Conservation (phyloP, 2,888 invertebrate species). For the Dromius quadrimaculatus region DNA sequence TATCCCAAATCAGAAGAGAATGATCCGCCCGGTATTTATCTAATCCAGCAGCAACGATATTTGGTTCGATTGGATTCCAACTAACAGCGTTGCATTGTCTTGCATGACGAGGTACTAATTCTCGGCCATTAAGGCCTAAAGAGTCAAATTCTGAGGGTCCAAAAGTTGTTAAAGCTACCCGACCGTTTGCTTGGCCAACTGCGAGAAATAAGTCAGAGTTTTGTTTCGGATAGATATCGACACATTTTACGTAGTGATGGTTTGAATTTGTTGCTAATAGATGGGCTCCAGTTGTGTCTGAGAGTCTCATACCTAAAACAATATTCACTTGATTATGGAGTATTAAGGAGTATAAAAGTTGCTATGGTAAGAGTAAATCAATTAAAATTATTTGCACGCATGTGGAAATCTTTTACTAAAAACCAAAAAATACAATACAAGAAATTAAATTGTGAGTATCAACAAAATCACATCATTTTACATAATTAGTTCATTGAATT, state of each 20-base stretch:
- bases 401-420: no score
- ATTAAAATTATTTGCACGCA: no score
- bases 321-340: background rate
- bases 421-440: no score
- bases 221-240: conserved; percentile 85
- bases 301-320: conserved; percentile 74
- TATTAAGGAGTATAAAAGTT: no score
- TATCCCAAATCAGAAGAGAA: conserved; percentile 92
- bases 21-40: conserved; percentile 92
- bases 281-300: conserved; percentile 77
- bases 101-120: conserved; percentile 86
- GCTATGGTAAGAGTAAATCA: no score
- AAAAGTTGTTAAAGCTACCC: conserved; percentile 83
- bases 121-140: conserved; percentile 78
- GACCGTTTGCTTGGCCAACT: conserved; percentile 90
- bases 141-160: conserved; percentile 78
- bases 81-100: conserved; percentile 88
- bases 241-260: conserved; percentile 85
- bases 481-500: no score
- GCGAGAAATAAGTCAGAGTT: conserved; percentile 86
- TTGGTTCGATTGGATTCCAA: conserved; percentile 87
- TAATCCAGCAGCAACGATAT: conserved; percentile 86
- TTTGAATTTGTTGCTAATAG: conserved; percentile 80
- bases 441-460: no score
- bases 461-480: no score